These are phyloP conservation scores for Cryptosula pallasiana DNA, from an alignment of 2,888 invertebrate genomes.

Conservation along the genomic window DNA sequence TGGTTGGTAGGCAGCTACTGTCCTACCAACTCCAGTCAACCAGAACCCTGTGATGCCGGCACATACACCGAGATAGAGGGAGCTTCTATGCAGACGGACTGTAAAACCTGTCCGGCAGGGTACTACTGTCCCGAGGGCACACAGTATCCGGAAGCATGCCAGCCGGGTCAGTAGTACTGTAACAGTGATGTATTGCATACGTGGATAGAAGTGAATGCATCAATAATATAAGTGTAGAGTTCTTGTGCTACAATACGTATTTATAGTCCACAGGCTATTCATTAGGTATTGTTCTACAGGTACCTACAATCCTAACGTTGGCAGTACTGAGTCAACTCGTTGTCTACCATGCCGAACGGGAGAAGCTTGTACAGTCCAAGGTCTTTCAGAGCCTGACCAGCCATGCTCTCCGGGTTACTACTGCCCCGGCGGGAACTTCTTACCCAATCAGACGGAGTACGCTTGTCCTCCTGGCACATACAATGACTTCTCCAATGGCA, in stretches of 20 bases:
- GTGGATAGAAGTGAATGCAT: no score
- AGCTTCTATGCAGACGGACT: constrained; percentile 34
- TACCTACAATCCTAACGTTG: constrained; percentile 37
- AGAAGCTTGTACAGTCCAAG: constrained; percentile 39
- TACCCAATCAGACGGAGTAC: constrained; percentile 41
- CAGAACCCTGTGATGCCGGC: constrained; percentile 41
- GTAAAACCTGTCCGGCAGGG: constrained; percentile 36
- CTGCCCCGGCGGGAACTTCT: constrained; percentile 44
- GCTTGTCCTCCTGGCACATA: constrained; percentile 46
- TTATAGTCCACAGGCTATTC: no score
- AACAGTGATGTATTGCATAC: background rate
- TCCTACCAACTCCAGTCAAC: constrained; percentile 31
- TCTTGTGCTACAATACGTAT: no score
- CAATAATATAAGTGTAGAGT: background rate
- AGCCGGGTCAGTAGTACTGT: constrained; percentile 2
- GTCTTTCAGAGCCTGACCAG: constrained; percentile 39
- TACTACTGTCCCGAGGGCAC: constrained; percentile 34
- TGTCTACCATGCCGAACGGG: constrained; percentile 42
- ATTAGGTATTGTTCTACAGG: no score
- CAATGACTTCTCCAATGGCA: constrained; percentile 44
- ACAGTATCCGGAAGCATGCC: constrained; percentile 20
- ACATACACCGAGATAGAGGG: constrained; percentile 45
- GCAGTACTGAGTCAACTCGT: constrained; percentile 30
- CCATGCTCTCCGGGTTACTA: constrained; percentile 46
- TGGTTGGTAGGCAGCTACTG: constrained; percentile 38